Percentiles rank a stretch among this genome's conserved stretches.
phyloP scores from a whole-genome alignment of 2,113 vertebrate genomes.

The Perca flavescens region DNA sequence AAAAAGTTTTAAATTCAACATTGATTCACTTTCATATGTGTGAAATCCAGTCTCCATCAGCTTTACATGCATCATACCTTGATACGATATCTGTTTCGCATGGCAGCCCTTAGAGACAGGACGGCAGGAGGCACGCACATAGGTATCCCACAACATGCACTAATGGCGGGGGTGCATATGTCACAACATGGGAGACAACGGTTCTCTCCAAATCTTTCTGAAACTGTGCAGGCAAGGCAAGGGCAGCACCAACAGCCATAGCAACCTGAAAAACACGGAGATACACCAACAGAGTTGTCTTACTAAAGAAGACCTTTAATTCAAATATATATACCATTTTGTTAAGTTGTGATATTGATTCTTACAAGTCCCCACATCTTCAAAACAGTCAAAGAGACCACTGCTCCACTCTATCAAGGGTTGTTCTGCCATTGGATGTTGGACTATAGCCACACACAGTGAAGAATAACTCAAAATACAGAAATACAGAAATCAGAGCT shows the following conservation, averaged over 20 bases:
- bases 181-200: constrained; percentile 69
- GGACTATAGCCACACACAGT: neutral
- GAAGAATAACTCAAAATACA: constrained; percentile 7
- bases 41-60: neutral
- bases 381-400: constrained; percentile 52
- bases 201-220: constrained; percentile 47
- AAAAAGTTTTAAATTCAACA: neutral
- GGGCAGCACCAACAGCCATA: constrained; percentile 74
- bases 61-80: constrained; percentile 43
- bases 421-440: neutral
- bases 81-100: constrained; percentile 62
- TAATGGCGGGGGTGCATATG: constrained; percentile 42
- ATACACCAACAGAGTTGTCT: neutral
- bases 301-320: too few relatives aligned
- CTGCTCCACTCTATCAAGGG: constrained; percentile 15
- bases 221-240: constrained; percentile 61
- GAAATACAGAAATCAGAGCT: neutral
- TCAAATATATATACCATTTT: too few relatives aligned
- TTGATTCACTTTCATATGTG: neutral
- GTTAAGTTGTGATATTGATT: neutral
- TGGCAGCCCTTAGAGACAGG: constrained; percentile 43
- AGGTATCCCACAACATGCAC: constrained; percentile 32
- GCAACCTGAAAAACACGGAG: constrained; percentile 54
- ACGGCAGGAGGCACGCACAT: constrained; percentile 53
- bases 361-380: constrained; percentile 39